A percentile compares a stretch with the other conserved stretches of the same genome.
Conservation (phyloP, 2,888 invertebrate species). For the Troilus luridus region DNA sequence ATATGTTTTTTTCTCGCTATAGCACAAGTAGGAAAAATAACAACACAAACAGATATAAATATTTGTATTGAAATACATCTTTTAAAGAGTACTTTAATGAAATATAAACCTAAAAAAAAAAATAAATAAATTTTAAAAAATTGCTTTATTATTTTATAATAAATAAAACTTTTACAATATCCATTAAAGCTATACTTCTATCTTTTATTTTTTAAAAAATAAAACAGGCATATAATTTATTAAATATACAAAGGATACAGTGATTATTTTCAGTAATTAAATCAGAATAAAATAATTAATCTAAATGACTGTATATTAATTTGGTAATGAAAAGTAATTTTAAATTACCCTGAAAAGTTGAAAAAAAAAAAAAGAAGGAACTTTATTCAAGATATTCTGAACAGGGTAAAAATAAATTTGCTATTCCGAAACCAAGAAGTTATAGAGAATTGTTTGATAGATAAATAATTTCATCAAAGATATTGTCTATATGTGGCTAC, state of each 20-base stretch:
- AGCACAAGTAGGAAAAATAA: not conserved
- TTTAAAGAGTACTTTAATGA: conserved; percentile 28
- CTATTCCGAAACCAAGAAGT: not conserved
- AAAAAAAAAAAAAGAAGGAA: not conserved
- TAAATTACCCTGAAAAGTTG: not conserved
- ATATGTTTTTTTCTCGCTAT: not conserved
- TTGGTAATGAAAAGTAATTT: not conserved
- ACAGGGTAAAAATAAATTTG: not conserved
- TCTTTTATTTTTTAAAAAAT: conserved; percentile 12
- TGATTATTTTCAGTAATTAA: not conserved
- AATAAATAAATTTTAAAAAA: conserved; percentile 6
- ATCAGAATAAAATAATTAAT: not conserved
- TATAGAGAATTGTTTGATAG: not conserved
- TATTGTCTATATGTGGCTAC: not conserved
- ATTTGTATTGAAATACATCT: conserved; percentile 20
- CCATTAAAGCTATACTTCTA: conserved; percentile 1
- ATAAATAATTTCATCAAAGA: not conserved
- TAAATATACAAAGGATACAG: not conserved
- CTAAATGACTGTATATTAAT: not conserved
- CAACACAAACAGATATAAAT: conserved; percentile 14
- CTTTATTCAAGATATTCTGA: not conserved
- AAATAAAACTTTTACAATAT: conserved; percentile 9
- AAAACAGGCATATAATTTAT: not conserved
- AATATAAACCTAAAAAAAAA: conserved; percentile 18
- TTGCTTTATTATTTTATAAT: conserved; percentile 9